These are phyloP conservation scores for Ranitomeya variabilis DNA, from an alignment of 2,113 vertebrate species.

Conservation along the genomic window DNA sequence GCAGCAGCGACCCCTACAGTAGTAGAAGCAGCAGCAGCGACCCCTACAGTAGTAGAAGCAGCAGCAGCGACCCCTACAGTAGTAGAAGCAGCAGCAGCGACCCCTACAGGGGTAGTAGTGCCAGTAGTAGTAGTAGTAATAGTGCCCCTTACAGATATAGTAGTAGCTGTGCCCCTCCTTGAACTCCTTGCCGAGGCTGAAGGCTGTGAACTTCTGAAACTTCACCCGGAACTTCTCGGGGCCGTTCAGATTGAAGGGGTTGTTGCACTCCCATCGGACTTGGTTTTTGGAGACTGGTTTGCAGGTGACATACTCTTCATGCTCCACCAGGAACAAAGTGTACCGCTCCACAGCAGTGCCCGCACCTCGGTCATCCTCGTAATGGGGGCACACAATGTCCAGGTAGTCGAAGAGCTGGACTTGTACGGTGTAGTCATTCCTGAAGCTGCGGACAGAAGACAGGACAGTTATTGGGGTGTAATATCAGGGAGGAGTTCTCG, in stretches of 20 bases:
- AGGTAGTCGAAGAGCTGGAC: slow-evolving; percentile 89
- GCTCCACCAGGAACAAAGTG: slow-evolving; percentile 90
- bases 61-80: too few species aligned
- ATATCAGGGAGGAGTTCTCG: background rate
- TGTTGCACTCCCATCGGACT: slow-evolving; percentile 90
- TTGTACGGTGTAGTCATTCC: slow-evolving; percentile 79
- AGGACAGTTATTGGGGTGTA: background rate
- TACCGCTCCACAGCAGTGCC: slow-evolving; percentile 83
- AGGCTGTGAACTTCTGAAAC: slow-evolving; percentile 93
- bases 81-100: too few species aligned
- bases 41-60: too few species aligned
- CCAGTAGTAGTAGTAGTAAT: too few species aligned
- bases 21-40: too few species aligned
- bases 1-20: too few species aligned
- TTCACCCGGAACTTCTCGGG: slow-evolving; percentile 93
- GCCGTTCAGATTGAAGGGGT: slow-evolving; percentile 82
- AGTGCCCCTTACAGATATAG: slow-evolving; percentile 90
- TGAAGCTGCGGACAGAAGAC: slow-evolving; percentile 72
- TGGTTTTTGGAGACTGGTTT: slow-evolving; percentile 87
- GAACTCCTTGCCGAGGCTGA: slow-evolving; percentile 92
- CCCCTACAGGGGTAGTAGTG: too few species aligned
- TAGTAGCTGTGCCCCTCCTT: slow-evolving; percentile 90
- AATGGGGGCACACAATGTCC: slow-evolving; percentile 94
- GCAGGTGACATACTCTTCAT: slow-evolving; percentile 81
- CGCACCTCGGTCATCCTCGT: slow-evolving; percentile 74